phyloP scores from a whole-genome alignment of 1,140 invertebrate genomes.

The Anastrepha ludens region DNA sequence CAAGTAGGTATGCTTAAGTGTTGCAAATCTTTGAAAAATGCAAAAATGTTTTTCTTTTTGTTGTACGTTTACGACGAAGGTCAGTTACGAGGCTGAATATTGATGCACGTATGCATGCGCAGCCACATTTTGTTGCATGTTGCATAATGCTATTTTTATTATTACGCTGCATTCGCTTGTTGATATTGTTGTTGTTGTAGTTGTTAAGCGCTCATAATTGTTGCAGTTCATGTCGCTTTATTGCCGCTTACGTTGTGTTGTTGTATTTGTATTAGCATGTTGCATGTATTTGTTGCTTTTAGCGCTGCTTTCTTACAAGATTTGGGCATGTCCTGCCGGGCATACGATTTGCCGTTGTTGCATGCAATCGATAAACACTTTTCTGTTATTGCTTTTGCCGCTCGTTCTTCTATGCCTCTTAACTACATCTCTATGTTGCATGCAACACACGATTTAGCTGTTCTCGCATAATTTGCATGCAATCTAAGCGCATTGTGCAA shows the following conservation, averaged over 20 bases:
- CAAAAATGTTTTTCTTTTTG: neutral
- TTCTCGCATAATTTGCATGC: conserved; percentile 54
- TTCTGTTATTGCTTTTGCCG: neutral
- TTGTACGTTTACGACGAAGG: neutral
- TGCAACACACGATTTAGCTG: conserved; percentile 47
- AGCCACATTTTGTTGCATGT: neutral
- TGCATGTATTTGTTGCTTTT: conserved; percentile 11
- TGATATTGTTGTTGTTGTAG: neutral
- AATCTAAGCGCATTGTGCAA: conserved; percentile 48
- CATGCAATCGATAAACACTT: conserved; percentile 18
- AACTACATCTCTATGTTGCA: conserved; percentile 23
- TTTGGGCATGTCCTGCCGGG: conserved; percentile 34
- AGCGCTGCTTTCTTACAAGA: neutral
- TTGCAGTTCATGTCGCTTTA: neutral
- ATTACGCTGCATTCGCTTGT: neutral
- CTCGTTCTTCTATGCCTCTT: too few species aligned
- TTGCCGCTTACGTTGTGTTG: neutral
- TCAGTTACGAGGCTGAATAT: neutral
- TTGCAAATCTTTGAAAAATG: neutral
- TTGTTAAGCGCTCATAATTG: conserved; percentile 6
- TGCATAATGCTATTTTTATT: neutral
- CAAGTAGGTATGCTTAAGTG: neutral
- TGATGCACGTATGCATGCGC: neutral
- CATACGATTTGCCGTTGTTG: conserved; percentile 12
- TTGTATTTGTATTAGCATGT: neutral